Base-by-base conservation (phyloP, 2,113 vertebrate genomes). In the Pteropus alecto region DNA sequence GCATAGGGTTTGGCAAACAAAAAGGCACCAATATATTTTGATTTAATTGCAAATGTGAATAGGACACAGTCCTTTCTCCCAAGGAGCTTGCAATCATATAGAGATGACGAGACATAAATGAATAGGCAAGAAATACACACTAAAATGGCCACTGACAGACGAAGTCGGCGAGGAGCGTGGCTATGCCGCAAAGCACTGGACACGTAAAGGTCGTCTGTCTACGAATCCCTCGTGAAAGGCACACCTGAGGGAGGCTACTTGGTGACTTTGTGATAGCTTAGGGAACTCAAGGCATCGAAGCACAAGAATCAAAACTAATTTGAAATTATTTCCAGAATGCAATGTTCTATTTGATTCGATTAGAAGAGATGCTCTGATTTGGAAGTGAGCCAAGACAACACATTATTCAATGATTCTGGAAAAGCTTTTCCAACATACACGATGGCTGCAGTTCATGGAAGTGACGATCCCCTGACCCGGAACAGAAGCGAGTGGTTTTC, bases 271-370 rank as follows among this genome's bases (percentile, higher is more conserved):
- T 83, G 94, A 97, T 97, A 91, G 95, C 14, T 93, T 58, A 6
- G 78, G 97, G 94, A 97, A 97, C 93, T n/a, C 35, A 97, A 92
- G 46, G 89, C 88, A 90, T 96, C 78, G 93, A 97, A 98, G 92
- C 73, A 41, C 86, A 97, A 93, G 90, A 98, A 97, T 95, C 65
- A 97, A 97, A 95, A 92, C 71, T 60, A 87, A 90, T 60, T 19
- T 94, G 68, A 89, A 93, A 74, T 96, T n/a, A 97, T 97, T 97
- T 98, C 97, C 96, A 97, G 96, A 98, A 97, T 96, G 97, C 97
- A 98, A 98, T 96, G 95, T 96, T 97, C 98, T 97, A 96, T 92
- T 89, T 96, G 98, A 98, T 97, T 98, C 96, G 98, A 98, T 98
- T 98, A 98, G 98, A 98, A 98, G 90, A 97, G 97, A 98, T 79